Base-by-base conservation (phyloP, 1,140 invertebrate species). In the Saccostrea cuccullata region DNA sequence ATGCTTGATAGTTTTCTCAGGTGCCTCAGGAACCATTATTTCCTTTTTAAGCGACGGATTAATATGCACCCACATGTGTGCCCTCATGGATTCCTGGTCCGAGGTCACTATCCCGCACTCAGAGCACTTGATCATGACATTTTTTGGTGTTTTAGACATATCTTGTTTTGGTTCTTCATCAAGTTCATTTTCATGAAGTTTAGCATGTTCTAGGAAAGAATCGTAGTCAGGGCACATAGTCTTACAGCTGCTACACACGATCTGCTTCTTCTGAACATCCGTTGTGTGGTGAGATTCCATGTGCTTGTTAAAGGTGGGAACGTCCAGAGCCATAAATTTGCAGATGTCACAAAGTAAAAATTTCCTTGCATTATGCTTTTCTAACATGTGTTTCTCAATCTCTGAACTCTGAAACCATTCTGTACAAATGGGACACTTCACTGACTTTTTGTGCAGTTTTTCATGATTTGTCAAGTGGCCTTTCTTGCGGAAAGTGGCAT, bases 381-480 rank as follows among this genome's bases (percentile, higher is more conserved):
- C 88, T 55, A 89, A 90, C 60, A 94, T 85, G 87, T 94, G 94
- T 13, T 73, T 82, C 83, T 94, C 93, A 47, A 93, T 56, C 8
- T 86, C 84, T 5, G 89, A 70, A n/a, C 87, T 87, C 17, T 73
- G 64, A 26, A 90, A 84, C n/a, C 73, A 87, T 17, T 73, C 73
- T n/a, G 85, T 56, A 58, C 93, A 92, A 13, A 92, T 73, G 13
- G 89, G 89, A 88, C 92, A 92, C 55, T 91, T 86, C n/a, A 92
- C 88, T 15, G 90, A 86, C 56, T 90, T 90, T 73, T 92, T 91
- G 86, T 95, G 94, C 55, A 95, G 91, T 89, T 94, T 94, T 20
- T 93, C 91, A 89, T 95, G 94, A 88, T 94, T 95, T 15, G 94
- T 95, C 23, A 95, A 91, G 88, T 95, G 94, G 26, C 94, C 94